Evolutionary conservation across 2,797 vertebrate species (phyloP).

Genomic region (Sebastiscus albofasciatus): DNA sequence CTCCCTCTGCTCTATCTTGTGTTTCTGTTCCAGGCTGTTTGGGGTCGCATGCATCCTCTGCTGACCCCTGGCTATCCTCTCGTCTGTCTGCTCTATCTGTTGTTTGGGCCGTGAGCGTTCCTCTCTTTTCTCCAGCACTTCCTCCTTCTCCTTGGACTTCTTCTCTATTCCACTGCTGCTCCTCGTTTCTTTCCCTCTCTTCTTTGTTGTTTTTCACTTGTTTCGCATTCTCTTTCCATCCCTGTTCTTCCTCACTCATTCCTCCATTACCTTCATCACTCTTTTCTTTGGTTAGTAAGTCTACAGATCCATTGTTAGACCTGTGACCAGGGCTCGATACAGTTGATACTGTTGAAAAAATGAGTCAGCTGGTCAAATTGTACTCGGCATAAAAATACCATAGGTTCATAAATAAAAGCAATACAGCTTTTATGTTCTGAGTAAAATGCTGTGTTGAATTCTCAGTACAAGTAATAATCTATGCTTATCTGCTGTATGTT

Average conservation of each 20-base stretch:
- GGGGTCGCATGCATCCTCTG: conserved; percentile 8
- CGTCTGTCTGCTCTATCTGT: conserved; percentile 15
- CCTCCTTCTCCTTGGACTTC: conserved; percentile 10
- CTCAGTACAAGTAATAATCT: neutral
- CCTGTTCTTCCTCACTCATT: conserved; percentile 41
- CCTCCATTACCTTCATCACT: conserved; percentile 51
- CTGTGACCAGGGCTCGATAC: conserved; percentile 48
- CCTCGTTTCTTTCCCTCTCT: conserved; percentile 31
- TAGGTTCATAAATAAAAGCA: neutral
- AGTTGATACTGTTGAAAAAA: conserved; percentile 3
- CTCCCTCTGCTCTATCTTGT: conserved; percentile 39
- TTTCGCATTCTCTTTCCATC: conserved; percentile 40
- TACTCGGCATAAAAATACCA: neutral
- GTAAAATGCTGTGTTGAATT: neutral
- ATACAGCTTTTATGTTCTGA: neutral
- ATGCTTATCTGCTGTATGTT: conserved; percentile 30
- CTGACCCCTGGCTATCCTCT: conserved; percentile 23
- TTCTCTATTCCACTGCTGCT: neutral
- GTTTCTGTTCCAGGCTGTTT: conserved; percentile 30
- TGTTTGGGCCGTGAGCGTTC: neutral
- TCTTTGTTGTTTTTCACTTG: conserved; percentile 46
- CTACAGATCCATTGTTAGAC: conserved; percentile 36
- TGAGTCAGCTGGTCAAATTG: neutral
- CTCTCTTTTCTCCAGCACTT: conserved; percentile 36
- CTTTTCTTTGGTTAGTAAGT: conserved; percentile 1